Percentiles rank a stretch among this genome's conserved stretches.
These are phyloP conservation scores for Hemicrepidius hirtus DNA, from an alignment of 2,888 invertebrate genomes.

Conservation along the genomic window DNA sequence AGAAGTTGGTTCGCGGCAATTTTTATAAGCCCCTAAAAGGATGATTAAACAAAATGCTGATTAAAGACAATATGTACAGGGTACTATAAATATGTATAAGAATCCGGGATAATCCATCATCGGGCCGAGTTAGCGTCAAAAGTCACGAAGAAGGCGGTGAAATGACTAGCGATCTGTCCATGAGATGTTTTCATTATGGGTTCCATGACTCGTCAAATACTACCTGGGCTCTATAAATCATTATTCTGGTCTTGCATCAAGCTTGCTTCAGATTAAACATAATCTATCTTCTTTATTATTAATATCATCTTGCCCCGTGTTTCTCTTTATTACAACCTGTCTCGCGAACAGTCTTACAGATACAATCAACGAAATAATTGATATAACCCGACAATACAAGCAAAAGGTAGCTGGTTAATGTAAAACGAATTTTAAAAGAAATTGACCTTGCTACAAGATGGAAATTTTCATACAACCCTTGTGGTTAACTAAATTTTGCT, in stretches of 20 bases:
- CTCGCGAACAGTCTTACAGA: constrained; percentile 35
- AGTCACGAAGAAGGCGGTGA: constrained; percentile 73
- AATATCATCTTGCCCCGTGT: constrained; percentile 57
- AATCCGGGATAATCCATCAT: constrained; percentile 69
- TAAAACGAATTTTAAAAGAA: constrained; percentile 22
- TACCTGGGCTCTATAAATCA: constrained; percentile 67
- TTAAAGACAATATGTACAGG: constrained; percentile 64
- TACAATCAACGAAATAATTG: constrained; percentile 39
- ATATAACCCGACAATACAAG: constrained; percentile 33
- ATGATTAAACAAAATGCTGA: constrained; percentile 72
- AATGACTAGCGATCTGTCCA: constrained; percentile 73
- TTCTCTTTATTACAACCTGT: constrained; percentile 38
- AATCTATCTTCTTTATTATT: constrained; percentile 61
- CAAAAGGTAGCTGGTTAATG: constrained; percentile 22
- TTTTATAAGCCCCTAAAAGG: constrained; percentile 38
- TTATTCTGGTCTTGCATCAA: constrained; percentile 53
- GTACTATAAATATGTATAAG: constrained; percentile 55
- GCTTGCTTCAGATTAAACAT: constrained; percentile 56
- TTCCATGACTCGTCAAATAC: constrained; percentile 72
- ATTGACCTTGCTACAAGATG: background rate
- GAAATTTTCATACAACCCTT: too few species aligned
- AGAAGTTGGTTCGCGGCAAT: constrained; percentile 3
- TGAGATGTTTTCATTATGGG: constrained; percentile 73
- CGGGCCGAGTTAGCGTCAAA: constrained; percentile 71
- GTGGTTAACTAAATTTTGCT: too few species aligned